phyloP scores from a whole-genome alignment of 2,113 vertebrate genomes.

The Amblyornis subalaris region DNA sequence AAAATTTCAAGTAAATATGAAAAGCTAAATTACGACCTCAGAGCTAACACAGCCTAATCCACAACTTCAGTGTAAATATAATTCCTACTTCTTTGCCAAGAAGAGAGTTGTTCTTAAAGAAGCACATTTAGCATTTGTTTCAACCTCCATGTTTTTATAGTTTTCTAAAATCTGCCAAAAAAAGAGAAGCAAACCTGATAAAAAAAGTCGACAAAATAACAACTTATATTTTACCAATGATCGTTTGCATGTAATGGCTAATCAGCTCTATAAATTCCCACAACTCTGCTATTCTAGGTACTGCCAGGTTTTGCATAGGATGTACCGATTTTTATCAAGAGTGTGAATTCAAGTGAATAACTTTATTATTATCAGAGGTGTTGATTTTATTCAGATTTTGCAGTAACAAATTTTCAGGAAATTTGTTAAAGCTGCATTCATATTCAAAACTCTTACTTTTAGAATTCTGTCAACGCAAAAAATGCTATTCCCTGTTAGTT shows the following conservation, averaged over 20 bases:
- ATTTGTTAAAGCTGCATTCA: neutral
- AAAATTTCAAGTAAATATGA: slow-evolving; percentile 19
- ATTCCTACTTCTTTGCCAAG: neutral
- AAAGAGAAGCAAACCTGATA: neutral
- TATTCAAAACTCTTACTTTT: neutral
- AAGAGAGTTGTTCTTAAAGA: neutral
- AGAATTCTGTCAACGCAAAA: neutral
- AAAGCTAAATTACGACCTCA: neutral
- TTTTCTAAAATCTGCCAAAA: neutral
- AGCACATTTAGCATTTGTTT: neutral
- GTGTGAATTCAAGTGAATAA: neutral
- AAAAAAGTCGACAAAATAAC: neutral
- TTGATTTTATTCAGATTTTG: slow-evolving; percentile 4
- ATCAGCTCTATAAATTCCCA: neutral
- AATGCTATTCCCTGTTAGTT: neutral
- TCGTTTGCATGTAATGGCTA: neutral
- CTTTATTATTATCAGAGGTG: neutral
- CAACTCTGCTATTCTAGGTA: neutral
- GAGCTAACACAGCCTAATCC: neutral
- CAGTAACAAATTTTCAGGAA: neutral
- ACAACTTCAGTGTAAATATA: neutral
- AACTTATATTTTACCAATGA: neutral
- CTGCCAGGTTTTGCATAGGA: neutral
- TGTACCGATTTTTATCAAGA: neutral
- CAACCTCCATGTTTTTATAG: neutral